phyloP scores from a whole-genome alignment of 2,113 vertebrate species.

The Sakesphorus luctuosus region DNA sequence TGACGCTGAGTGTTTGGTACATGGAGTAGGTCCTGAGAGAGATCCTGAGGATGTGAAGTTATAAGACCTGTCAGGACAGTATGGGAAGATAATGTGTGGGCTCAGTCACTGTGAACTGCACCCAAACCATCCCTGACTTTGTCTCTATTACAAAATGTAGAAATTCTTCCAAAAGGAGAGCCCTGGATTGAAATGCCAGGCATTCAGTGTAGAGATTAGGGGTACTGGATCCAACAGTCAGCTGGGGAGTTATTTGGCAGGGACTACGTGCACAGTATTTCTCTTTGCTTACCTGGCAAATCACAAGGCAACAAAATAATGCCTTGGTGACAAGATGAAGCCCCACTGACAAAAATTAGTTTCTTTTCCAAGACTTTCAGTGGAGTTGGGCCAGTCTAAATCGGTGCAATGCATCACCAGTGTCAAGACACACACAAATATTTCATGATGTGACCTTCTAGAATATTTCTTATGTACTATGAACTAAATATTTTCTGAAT shows the following conservation, averaged over 20 bases:
- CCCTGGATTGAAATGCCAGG: neutral
- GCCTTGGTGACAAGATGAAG: neutral
- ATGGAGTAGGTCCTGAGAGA: neutral
- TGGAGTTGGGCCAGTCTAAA: neutral
- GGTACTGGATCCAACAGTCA: neutral
- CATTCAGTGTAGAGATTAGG: fast-evolving
- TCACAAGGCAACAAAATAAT: neutral
- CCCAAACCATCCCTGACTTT: neutral
- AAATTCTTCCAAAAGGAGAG: neutral
- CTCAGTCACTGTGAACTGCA: neutral
- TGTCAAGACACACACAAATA: neutral
- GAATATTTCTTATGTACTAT: neutral
- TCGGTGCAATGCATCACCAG: neutral
- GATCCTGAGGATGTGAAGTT: neutral
- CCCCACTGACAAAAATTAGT: neutral
- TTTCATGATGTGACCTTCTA: neutral
- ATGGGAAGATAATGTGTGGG: neutral
- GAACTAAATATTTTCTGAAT: neutral
- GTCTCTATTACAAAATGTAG: neutral
- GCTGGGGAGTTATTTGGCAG: neutral
- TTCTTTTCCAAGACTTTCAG: neutral
- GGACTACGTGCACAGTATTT: neutral
- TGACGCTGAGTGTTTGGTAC: neutral
- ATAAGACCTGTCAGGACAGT: neutral
- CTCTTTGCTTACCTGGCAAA: neutral